Percentiles rank a stretch among this genome's conserved stretches.
phyloP scores from a whole-genome alignment of 2,797 vertebrate genomes.

The Galago senegalensis region DNA sequence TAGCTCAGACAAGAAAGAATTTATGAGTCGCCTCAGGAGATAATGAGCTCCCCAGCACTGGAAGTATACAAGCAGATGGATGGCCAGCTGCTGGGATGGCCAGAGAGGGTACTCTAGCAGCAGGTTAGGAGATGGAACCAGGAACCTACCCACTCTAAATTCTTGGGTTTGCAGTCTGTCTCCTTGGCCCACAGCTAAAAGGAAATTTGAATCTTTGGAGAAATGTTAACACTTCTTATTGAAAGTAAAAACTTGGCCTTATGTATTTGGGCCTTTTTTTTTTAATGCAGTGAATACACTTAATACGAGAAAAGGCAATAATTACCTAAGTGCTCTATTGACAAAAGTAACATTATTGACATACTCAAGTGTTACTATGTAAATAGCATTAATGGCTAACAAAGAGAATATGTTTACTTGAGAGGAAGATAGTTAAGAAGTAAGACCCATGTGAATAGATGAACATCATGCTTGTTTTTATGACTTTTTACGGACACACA shows the following conservation, averaged over 20 bases:
- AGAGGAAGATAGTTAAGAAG: conserved; percentile 28
- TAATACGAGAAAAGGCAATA: conserved; percentile 25
- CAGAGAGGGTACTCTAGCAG: background rate
- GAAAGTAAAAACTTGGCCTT: background rate
- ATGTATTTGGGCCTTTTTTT: background rate
- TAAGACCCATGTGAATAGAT: background rate
- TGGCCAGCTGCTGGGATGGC: conserved; percentile 56
- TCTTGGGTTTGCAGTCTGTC: conserved; percentile 22
- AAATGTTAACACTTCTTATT: background rate
- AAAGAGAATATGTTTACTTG: conserved; percentile 15
- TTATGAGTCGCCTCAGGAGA: conserved; percentile 44
- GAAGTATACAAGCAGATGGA: conserved; percentile 62
- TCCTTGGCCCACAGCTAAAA: conserved; percentile 28
- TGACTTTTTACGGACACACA: background rate
- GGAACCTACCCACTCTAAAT: background rate
- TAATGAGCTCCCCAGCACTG: conserved; percentile 44
- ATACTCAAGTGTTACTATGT: conserved; percentile 52
- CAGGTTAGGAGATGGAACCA: background rate
- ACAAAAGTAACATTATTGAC: conserved; percentile 64
- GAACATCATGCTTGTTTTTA: conserved; percentile 49
- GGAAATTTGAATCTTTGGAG: conserved; percentile 4
- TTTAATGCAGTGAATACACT: conserved; percentile 27
- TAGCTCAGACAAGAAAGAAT: conserved; percentile 62
- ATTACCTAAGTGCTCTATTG: conserved; percentile 59
- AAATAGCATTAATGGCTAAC: conserved; percentile 61